These are phyloP conservation scores for Micronisus gabar DNA, from an alignment of 2,113 vertebrate genomes.

Conservation along the genomic window DNA sequence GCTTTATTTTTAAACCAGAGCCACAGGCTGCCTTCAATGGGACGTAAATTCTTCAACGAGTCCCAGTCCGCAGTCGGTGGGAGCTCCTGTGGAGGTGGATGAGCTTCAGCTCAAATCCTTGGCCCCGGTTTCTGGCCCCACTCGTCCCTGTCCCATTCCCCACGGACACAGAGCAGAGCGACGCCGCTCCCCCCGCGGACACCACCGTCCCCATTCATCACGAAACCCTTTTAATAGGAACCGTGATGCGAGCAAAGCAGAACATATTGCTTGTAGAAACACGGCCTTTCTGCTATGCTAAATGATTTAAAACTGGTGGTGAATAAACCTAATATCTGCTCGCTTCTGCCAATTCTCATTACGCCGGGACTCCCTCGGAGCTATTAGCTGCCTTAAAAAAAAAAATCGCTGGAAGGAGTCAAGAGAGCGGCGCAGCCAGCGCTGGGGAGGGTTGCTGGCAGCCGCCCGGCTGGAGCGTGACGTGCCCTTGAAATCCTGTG, in stretches of 20 bases:
- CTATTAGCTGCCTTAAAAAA: background rate
- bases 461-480: background rate
- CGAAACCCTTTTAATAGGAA: background rate
- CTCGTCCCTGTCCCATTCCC: background rate
- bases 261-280: background rate
- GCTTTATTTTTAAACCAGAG: background rate
- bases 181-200: fast-evolving
- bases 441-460: constrained; percentile 8
- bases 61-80: background rate
- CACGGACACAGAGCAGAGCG: fast-evolving
- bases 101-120: background rate
- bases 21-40: background rate
- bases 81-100: background rate
- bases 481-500: constrained; percentile 21
- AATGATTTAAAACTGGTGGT: background rate
- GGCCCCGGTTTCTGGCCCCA: background rate
- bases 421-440: background rate
- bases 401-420: background rate
- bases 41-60: fast-evolving
- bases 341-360: background rate
- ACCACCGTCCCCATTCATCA: background rate
- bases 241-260: background rate
- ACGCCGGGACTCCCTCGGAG: constrained; percentile 8
- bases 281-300: background rate
- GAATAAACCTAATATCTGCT: constrained; percentile 7